These are phyloP conservation scores for Sminthurinus aureus DNA, from an alignment of 2,888 invertebrate genomes.

Conservation along the genomic window DNA sequence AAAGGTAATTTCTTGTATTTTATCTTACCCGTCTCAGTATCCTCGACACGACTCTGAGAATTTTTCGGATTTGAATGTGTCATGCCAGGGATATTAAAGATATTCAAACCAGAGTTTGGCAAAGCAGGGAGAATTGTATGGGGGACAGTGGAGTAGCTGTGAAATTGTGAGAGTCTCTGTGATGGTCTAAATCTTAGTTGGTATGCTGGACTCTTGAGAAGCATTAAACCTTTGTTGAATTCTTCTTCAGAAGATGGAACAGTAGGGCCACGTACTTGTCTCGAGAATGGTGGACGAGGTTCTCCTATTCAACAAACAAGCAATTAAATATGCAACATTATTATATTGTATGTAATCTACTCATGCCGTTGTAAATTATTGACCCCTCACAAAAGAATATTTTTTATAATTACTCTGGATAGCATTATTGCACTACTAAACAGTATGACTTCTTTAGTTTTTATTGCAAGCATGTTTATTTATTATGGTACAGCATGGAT, in stretches of 20 bases:
- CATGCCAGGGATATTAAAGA: background rate
- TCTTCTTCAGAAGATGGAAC: constrained; percentile 24
- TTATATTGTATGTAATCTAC: background rate
- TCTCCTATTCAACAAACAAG: constrained; percentile 12
- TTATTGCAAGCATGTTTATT: background rate
- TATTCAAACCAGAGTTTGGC: constrained; percentile 1
- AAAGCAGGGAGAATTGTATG: background rate
- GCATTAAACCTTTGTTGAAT: background rate
- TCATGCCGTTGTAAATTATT: no score
- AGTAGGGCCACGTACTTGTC: constrained; percentile 27
- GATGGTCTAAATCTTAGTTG: constrained; percentile 36
- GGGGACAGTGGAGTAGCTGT: constrained; percentile 9
- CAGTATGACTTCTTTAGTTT: background rate
- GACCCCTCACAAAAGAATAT: no score
- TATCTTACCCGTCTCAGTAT: background rate
- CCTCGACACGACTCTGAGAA: background rate
- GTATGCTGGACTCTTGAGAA: constrained; percentile 33
- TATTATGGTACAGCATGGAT: no score
- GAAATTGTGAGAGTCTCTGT: constrained; percentile 19
- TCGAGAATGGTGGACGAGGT: constrained; percentile 10
- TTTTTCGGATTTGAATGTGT: background rate
- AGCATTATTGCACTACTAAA: background rate
- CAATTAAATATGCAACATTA: background rate
- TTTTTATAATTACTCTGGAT: no score
- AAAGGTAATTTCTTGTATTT: background rate